Conservation (phyloP, 2,113 vertebrate species). For the Conger conger region DNA sequence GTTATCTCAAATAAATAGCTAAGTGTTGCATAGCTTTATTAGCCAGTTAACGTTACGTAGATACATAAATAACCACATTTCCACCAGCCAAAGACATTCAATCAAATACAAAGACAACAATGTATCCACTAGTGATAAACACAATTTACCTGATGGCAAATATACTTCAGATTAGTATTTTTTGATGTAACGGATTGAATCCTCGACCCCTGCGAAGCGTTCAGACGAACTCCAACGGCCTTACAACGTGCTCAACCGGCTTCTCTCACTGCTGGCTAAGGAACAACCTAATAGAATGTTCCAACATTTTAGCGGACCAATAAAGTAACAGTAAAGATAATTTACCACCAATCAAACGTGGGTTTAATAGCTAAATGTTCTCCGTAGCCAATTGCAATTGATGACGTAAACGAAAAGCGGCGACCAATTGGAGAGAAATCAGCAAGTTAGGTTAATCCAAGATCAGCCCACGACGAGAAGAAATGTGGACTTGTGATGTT, state of each 20-base stretch:
- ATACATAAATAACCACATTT: background rate
- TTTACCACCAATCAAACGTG: slow-evolving; percentile 4
- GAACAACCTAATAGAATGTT: slow-evolving; percentile 2
- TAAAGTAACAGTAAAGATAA: background rate
- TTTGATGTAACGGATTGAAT: background rate
- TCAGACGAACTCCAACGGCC: slow-evolving; percentile 25
- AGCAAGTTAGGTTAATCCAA: slow-evolving; percentile 18
- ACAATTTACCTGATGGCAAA: background rate
- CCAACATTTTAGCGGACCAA: background rate
- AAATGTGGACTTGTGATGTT: background rate
- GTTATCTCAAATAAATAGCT: background rate
- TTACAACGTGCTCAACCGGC: slow-evolving; percentile 37
- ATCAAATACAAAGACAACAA: background rate
- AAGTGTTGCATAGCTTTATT: background rate
- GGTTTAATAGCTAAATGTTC: background rate
- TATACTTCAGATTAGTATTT: background rate
- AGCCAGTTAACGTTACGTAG: background rate
- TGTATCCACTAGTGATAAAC: background rate
- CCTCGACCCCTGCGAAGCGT: slow-evolving; percentile 17
- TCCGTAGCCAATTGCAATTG: background rate
- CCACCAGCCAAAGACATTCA: background rate
- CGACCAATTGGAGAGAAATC: slow-evolving; percentile 11
- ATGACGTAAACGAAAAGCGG: background rate
- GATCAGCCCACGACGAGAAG: background rate
- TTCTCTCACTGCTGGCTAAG: slow-evolving; percentile 10